A percentile compares a stretch with the other conserved stretches of the same genome.
phyloP scores from a whole-genome alignment of 2,888 invertebrate species.

The Anthophora plumipes region DNA sequence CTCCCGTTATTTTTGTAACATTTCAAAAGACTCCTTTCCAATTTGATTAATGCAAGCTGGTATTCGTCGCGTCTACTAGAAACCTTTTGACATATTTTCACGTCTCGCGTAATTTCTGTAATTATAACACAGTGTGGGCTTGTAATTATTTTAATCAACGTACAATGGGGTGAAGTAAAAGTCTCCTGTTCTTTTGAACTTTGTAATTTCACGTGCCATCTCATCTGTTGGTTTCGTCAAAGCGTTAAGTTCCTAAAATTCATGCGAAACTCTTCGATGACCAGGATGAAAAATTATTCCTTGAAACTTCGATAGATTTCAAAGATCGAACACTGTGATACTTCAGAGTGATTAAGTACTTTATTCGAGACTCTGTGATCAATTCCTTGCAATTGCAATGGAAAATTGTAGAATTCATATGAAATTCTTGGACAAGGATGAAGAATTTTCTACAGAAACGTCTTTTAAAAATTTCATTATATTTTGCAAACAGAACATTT shows the following conservation, averaged over 20 bases:
- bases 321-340: no score
- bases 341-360: no score
- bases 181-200: no score
- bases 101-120: background rate
- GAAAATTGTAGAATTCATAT: no score
- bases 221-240: background rate
- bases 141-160: slow-evolving; percentile 3
- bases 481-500: no score
- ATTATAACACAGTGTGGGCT: background rate
- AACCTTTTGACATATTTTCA: background rate
- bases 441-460: no score
- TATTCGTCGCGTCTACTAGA: background rate
- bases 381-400: no score
- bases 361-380: no score
- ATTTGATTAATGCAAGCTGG: background rate
- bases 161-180: background rate
- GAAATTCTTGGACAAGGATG: no score
- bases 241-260: background rate
- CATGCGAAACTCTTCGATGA: background rate
- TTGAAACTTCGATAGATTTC: no score
- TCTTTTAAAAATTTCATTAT: no score
- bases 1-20: background rate
- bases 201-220: background rate
- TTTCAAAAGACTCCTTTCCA: background rate
- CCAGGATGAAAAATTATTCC: no score